These are phyloP conservation scores for Carduelis carduelis DNA, from an alignment of 2,797 vertebrate species.

Conservation along the genomic window DNA sequence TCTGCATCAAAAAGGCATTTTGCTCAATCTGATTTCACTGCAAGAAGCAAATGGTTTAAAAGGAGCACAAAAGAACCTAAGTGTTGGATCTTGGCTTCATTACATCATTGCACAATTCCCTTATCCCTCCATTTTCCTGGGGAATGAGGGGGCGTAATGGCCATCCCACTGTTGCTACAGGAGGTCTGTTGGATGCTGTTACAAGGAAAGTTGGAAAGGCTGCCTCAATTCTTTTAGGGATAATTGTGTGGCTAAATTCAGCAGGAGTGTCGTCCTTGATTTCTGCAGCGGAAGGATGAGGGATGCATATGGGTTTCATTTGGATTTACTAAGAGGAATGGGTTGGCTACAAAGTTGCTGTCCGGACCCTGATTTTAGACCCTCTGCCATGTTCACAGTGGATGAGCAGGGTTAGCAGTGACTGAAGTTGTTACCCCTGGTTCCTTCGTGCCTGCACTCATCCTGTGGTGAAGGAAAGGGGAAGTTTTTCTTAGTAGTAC, in stretches of 20 bases:
- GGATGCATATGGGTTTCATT: not conserved
- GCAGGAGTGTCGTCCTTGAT: not conserved
- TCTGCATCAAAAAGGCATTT: slow-evolving; percentile 1
- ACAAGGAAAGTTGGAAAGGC: not conserved
- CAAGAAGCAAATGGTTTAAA: not conserved
- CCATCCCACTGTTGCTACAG: not conserved
- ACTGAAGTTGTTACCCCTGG: not conserved
- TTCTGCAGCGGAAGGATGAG: not conserved
- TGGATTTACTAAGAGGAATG: not conserved
- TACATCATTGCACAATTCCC: not conserved
- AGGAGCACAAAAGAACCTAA: not conserved
- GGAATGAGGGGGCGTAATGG: not conserved
- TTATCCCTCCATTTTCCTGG: not conserved
- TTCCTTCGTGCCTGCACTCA: not conserved
- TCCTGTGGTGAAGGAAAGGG: not conserved
- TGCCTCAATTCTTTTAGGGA: not conserved
- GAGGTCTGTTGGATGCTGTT: not conserved
- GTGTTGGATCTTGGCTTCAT: not conserved
- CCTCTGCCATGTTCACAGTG: not conserved
- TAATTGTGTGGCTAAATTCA: not conserved
- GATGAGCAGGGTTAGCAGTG: not conserved
- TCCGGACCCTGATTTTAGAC: not conserved
- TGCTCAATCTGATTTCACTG: not conserved
- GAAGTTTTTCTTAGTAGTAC: not conserved
- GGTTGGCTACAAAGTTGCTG: not conserved